A percentile compares a stretch with the other conserved stretches of the same genome.
Conservation (phyloP, 2,888 invertebrate genomes). For the Argyresthia albistria region DNA sequence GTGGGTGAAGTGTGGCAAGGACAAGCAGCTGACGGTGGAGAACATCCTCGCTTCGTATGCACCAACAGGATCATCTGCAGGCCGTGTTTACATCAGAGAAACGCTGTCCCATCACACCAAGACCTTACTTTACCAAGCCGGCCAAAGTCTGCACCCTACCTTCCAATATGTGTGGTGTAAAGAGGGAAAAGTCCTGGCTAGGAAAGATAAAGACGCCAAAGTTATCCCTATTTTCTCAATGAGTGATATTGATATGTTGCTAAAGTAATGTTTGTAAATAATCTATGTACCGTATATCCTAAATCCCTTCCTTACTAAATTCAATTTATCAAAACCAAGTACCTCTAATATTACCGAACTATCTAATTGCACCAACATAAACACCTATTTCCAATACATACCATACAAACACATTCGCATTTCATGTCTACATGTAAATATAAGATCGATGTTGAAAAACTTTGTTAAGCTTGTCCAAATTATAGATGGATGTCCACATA, state of each 20-base stretch:
- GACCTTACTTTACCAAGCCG: not conserved
- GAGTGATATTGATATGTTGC: not conserved
- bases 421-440: slow-evolving; percentile 15
- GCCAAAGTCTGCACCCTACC: not conserved
- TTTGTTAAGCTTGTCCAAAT: slow-evolving; percentile 10
- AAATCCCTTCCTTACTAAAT: not conserved
- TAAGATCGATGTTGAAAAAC: slow-evolving; percentile 16
- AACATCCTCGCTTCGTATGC: not conserved
- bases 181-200: not conserved
- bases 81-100: not conserved
- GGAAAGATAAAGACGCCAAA: not conserved
- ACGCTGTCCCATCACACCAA: not conserved
- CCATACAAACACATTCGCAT: not conserved
- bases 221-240: not conserved
- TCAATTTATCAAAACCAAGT: not conserved
- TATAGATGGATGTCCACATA: slow-evolving; percentile 5
- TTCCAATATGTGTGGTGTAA: not conserved
- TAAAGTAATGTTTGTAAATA: not conserved
- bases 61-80: no score
- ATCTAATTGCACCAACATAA: not conserved
- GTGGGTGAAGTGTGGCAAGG: not conserved
- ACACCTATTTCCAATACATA: not conserved
- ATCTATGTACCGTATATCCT: not conserved
- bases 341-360: not conserved
- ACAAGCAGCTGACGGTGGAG: not conserved